phyloP scores from a whole-genome alignment of 1,140 invertebrate species.

The Ceratitis capitata region DNA sequence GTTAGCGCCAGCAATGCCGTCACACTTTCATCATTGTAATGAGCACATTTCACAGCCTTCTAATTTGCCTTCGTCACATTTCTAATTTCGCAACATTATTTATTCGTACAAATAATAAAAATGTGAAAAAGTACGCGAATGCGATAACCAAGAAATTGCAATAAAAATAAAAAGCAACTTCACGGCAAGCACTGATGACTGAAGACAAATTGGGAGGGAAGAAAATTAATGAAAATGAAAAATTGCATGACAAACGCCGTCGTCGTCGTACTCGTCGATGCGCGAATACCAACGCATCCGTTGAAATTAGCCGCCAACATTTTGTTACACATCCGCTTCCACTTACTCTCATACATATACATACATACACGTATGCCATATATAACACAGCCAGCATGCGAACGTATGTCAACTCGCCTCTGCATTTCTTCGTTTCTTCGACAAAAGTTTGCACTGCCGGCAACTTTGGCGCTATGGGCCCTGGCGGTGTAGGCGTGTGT shows the following conservation, averaged over 20 bases:
- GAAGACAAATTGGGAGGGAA: not conserved
- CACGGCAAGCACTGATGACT: not conserved
- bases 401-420: not conserved
- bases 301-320: slow-evolving; percentile 4
- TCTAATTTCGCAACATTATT: not conserved
- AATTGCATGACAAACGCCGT: not conserved
- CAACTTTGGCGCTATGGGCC: not conserved
- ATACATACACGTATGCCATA: too few relatives aligned
- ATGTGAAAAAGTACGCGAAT: not conserved
- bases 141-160: not conserved
- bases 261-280: too few relatives aligned
- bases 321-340: not conserved
- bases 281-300: not conserved
- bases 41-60: not conserved
- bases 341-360: too few relatives aligned
- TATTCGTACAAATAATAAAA: not conserved
- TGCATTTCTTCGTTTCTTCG: too few relatives aligned
- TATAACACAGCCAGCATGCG: not conserved
- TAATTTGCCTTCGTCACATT: not conserved
- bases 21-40: not conserved
- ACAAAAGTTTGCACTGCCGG: too few relatives aligned
- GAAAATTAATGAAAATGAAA: not conserved
- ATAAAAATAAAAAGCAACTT: not conserved
- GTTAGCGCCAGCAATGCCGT: not conserved
- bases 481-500: not conserved